Base-by-base conservation (phyloP, 2,888 invertebrate genomes). In the Crossocerus cetratus region DNA sequence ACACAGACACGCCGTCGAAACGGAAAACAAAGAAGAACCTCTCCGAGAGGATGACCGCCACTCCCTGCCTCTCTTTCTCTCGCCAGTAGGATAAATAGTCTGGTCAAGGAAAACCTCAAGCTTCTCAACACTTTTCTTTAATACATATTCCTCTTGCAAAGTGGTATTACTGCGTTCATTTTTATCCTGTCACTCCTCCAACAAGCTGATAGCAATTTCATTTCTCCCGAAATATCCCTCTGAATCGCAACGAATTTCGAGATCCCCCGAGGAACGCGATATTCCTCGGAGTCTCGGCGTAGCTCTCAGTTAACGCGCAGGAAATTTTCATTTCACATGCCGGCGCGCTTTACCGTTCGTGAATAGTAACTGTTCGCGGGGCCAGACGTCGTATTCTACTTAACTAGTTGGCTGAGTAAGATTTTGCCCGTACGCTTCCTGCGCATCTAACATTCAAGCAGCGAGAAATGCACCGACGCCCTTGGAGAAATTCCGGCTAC, bases 331-430 rank as follows among this genome's bases (percentile, higher is more conserved):
- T 49, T 49, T 49, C 16, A 49, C 16, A 49, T 49, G 13, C 16
- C 49, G 44, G 11, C 43, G 20, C 22, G 23, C 21, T 76, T 69
- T 54, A 45, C 61, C 61, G 65, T 73, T 67, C 65, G 58, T 60
- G 69, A 78, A 80, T 71, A 55, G 71, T 74, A 78, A 78, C 76
- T 70, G 74, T 32, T 66, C 60, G 57, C 55, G 58, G 58, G 81
- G 14, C 49, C 49, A 49, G 16, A 16, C 49, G 74, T 69, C 62
- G 59, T 69, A 65, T 66, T 77, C 74, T 76, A 80, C 82, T 82
- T 74, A 78, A 80, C 82, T 79, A 80, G 74, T 69, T 77, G 68
- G 56, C 62, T 55, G 76, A 59, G 69, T 77, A 80, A 83, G 83
- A 84, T 83, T 81, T 75, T 72, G 72, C 78, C 73, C 69, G 11